Percentiles rank a stretch among this genome's conserved stretches.
Evolutionary conservation across 2,888 invertebrate genomes (phyloP).

Genomic region (Alcis repandata): DNA sequence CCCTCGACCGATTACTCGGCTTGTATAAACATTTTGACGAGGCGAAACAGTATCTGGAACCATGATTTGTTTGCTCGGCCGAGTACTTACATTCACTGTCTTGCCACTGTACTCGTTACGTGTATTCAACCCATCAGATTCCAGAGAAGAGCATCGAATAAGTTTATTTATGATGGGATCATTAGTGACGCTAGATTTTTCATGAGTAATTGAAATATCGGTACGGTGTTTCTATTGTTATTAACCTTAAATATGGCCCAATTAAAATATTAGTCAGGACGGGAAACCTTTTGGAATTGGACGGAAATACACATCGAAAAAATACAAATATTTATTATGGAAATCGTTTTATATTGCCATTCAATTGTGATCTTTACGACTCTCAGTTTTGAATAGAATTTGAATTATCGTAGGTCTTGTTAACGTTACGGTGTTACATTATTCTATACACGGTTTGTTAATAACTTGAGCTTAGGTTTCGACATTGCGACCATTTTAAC

Average conservation of each 20-base stretch:
- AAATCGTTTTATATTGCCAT: conserved; percentile 5
- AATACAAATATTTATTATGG: conserved; percentile 31
- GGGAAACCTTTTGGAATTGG: conserved; percentile 43
- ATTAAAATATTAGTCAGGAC: conserved; percentile 35
- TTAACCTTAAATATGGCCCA: conserved; percentile 31
- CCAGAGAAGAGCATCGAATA: neutral
- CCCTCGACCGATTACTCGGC: too few relatives aligned
- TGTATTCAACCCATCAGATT: too few relatives aligned
- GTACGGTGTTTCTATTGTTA: conserved; percentile 38
- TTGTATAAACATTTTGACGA: too few relatives aligned
- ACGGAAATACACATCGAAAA: conserved; percentile 31
- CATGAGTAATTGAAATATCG: conserved; percentile 32
- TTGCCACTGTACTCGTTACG: too few relatives aligned
- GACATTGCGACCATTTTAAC: conserved; percentile 53
- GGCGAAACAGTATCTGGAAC: too few relatives aligned
- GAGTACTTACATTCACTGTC: too few relatives aligned
- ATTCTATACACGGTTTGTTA: conserved; percentile 49
- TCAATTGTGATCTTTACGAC: conserved; percentile 20
- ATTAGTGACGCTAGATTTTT: conserved; percentile 36
- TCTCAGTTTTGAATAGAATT: conserved; percentile 3
- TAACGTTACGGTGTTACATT: conserved; percentile 27
- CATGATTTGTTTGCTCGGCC: too few relatives aligned
- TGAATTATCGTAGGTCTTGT: conserved; percentile 4
- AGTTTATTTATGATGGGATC: conserved; percentile 10
- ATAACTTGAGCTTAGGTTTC: conserved; percentile 63